These are phyloP conservation scores for Apotomis capreana DNA, from an alignment of 2,888 invertebrate genomes.

Conservation along the genomic window DNA sequence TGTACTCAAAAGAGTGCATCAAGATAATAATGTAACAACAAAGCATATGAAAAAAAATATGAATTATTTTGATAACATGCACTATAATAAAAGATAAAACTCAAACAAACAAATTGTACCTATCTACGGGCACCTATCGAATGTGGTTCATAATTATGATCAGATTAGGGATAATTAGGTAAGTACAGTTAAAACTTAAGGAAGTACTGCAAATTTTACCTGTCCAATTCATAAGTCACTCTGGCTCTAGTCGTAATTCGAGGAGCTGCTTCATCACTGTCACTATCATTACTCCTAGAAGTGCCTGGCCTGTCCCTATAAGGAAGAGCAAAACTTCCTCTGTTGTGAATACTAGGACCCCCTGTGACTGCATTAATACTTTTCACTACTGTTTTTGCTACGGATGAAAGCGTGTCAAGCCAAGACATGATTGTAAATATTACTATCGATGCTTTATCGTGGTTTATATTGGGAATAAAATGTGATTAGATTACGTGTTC, in stretches of 20 bases:
- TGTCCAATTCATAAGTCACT: slow-evolving; percentile 22
- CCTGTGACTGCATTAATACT: background rate
- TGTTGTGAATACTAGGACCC: background rate
- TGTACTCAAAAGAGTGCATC: no score
- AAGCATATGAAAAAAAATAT: no score
- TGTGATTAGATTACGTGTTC: slow-evolving; percentile 4
- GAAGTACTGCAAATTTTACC: background rate
- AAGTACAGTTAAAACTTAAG: no score
- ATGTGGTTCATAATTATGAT: no score
- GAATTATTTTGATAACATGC: no score
- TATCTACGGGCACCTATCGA: no score
- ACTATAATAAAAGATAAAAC: no score
- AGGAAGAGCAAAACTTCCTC: background rate
- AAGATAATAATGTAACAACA: no score
- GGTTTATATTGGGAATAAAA: background rate
- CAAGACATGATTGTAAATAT: slow-evolving; percentile 13
- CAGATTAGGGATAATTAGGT: no score
- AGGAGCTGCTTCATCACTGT: background rate
- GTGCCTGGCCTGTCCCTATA: background rate
- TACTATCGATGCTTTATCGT: background rate
- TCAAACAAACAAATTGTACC: no score
- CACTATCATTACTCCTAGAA: background rate
- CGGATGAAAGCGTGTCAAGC: background rate
- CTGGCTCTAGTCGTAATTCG: slow-evolving; percentile 24
- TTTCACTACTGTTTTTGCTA: slow-evolving; percentile 8